A percentile compares a stretch with the other conserved stretches of the same genome.
These are phyloP conservation scores for Apolygus lucorum DNA, from an alignment of 1,140 invertebrate genomes.

Conservation along the genomic window DNA sequence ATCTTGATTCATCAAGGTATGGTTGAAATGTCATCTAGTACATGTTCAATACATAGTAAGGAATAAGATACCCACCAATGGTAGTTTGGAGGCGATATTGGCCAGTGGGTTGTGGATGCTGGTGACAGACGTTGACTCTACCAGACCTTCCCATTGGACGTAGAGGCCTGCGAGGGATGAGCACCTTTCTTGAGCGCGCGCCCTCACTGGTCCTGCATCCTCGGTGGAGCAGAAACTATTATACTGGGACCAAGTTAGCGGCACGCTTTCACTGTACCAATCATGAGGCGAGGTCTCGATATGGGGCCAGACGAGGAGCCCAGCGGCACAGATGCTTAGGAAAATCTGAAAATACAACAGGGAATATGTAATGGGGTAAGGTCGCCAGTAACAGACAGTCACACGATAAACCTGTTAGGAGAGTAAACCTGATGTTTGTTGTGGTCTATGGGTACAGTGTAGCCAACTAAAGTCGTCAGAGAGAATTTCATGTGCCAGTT, in stretches of 20 bases:
- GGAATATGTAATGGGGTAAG: neutral
- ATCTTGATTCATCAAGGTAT: too few relatives aligned
- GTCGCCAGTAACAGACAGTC: too few relatives aligned
- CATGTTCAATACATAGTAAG: too few relatives aligned
- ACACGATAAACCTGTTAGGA: neutral
- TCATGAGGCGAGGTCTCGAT: neutral
- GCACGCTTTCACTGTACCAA: neutral
- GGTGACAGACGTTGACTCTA: constrained; percentile 54
- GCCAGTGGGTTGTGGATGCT: constrained; percentile 52
- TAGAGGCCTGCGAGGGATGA: constrained; percentile 52
- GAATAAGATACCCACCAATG: constrained; percentile 21
- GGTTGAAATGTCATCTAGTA: too few relatives aligned
- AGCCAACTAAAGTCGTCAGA: too few relatives aligned
- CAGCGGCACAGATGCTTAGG: neutral
- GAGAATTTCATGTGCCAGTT: too few relatives aligned
- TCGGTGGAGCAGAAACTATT: neutral
- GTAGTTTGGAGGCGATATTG: constrained; percentile 24
- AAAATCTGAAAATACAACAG: constrained; percentile 11
- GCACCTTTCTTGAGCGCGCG: constrained; percentile 57
- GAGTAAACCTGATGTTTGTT: neutral
- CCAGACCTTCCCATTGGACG: constrained; percentile 63
- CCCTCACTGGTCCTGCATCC: constrained; percentile 25
- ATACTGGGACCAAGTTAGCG: constrained; percentile 6
- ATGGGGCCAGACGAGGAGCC: constrained; percentile 4
- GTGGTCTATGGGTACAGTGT: too few relatives aligned